Conservation (phyloP, 2,888 invertebrate genomes). For the Agriopis leucophaearia region DNA sequence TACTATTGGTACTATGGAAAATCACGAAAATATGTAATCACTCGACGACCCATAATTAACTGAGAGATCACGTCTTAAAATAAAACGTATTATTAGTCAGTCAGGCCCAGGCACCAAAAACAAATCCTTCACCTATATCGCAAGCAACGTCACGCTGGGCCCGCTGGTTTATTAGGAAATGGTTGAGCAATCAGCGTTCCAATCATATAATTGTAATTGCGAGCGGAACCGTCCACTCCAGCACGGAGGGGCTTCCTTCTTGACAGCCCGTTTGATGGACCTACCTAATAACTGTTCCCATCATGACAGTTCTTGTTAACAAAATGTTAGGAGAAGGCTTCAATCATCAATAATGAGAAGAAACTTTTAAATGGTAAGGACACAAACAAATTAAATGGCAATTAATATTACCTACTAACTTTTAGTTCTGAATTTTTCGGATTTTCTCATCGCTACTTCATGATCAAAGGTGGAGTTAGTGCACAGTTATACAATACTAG, state of each 20-base stretch:
- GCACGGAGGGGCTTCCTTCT: conserved; percentile 63
- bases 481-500: too few relatives aligned
- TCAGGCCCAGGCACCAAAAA: conserved; percentile 19
- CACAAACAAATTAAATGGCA: too few relatives aligned
- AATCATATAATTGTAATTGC: conserved; percentile 84
- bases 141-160: conserved; percentile 51
- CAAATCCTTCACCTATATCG: conserved; percentile 60
- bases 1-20: too few relatives aligned
- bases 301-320: conserved; percentile 23
- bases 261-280: conserved; percentile 53
- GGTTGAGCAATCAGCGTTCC: conserved; percentile 79
- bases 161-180: conserved; percentile 78
- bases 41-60: too few relatives aligned
- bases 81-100: background rate
- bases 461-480: too few relatives aligned
- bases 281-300: conserved; percentile 43
- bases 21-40: background rate
- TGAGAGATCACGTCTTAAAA: background rate
- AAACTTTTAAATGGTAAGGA: background rate
- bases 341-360: background rate
- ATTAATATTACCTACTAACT: too few relatives aligned
- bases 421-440: too few relatives aligned
- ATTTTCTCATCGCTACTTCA: too few relatives aligned
- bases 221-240: conserved; percentile 80
- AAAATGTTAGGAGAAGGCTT: conserved; percentile 26